Percentiles rank a stretch among this genome's conserved stretches.
Conservation (phyloP, 2,113 vertebrate species). For the Myrmecobius fasciatus region DNA sequence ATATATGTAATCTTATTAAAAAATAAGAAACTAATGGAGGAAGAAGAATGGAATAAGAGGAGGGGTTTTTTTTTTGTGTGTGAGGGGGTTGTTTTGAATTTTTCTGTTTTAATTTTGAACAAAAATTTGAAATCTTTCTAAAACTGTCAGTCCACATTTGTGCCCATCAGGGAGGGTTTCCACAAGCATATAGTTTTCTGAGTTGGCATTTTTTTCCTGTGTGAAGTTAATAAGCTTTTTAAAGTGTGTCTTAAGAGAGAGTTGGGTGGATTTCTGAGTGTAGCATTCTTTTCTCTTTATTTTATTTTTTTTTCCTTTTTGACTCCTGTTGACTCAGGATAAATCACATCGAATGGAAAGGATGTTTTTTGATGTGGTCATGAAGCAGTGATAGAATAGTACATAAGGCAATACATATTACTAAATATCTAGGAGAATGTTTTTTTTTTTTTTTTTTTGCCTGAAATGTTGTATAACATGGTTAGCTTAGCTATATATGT, state of each 20-base stretch:
- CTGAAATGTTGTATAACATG: not conserved
- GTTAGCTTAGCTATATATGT: not conserved
- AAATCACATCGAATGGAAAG: not conserved
- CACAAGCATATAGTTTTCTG: not conserved
- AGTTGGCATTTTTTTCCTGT: not conserved
- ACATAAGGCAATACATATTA: not conserved
- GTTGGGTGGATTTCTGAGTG: not conserved
- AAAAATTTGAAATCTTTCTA: not conserved
- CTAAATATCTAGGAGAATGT: not conserved
- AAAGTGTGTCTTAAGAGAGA: not conserved
- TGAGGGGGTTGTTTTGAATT: not conserved
- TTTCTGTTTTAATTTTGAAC: not conserved
- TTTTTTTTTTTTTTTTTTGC: too few relatives aligned
- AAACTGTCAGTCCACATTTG: not conserved
- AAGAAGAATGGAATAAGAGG: constrained; percentile 27
- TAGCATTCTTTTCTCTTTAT: not conserved
- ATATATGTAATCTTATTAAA: not conserved
- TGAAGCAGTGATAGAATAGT: not conserved
- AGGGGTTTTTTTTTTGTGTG: not conserved
- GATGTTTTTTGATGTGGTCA: not conserved
- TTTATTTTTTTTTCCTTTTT: not conserved
- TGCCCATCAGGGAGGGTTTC: not conserved
- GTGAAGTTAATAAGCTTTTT: not conserved
- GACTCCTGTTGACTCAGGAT: not conserved
- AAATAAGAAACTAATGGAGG: not conserved